Evolutionary conservation across 2,113 vertebrate genomes (phyloP).

Genomic region (Cyanistes caeruleus): DNA sequence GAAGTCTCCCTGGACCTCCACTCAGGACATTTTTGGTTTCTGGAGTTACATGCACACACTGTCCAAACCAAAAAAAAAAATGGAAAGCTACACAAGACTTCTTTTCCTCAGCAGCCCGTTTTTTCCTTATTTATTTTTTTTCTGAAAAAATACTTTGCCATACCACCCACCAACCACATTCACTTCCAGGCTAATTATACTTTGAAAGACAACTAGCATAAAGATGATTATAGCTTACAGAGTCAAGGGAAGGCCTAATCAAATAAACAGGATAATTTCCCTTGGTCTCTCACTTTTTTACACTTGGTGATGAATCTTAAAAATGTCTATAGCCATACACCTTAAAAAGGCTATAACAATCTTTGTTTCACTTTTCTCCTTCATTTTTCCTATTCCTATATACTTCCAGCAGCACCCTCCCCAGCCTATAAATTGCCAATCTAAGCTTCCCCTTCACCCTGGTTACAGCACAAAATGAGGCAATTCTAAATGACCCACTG

Average conservation of each 20-base stretch:
- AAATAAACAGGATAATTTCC: conserved; percentile 29
- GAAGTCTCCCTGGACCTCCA: neutral
- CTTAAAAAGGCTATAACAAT: conserved; percentile 65
- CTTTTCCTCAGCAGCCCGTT: conserved; percentile 47
- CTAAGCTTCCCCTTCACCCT: conserved; percentile 70
- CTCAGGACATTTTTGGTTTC: neutral
- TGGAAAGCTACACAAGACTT: conserved; percentile 62
- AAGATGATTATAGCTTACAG: conserved; percentile 20
- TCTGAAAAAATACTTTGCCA: conserved; percentile 54
- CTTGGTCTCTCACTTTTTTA: conserved; percentile 26
- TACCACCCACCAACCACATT: conserved; percentile 54
- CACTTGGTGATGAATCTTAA: conserved; percentile 24
- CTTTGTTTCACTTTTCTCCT: conserved; percentile 67
- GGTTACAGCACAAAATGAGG: conserved; percentile 61
- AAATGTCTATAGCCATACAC: neutral
- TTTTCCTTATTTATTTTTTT: conserved; percentile 62
- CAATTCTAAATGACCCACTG: neutral
- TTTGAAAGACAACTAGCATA: conserved; percentile 49
- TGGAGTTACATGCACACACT: neutral
- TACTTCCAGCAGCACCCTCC: conserved; percentile 11
- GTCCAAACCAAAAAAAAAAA: conserved; percentile 64
- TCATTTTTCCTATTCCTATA: neutral
- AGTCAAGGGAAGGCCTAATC: conserved; percentile 7
- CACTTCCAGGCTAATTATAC: conserved; percentile 64
- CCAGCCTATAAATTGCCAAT: conserved; percentile 65